phyloP scores from a whole-genome alignment of 2,113 vertebrate species.

The Ginglymostoma cirratum region DNA sequence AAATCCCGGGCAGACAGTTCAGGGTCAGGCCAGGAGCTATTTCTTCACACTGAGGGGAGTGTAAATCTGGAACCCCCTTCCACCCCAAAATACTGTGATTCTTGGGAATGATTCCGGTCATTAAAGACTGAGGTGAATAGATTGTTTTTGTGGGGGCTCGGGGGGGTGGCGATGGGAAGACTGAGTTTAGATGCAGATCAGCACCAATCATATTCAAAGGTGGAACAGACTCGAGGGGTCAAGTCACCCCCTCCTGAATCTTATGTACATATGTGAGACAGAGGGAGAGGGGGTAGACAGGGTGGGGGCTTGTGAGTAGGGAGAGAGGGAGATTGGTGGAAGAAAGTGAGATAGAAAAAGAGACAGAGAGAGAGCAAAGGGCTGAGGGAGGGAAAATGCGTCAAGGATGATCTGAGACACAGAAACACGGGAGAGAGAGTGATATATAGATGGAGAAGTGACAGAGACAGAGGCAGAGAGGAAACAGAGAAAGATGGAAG shows the following conservation, averaged over 20 bases:
- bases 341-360: background rate
- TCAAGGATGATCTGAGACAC: too few relatives aligned
- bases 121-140: background rate
- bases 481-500: too few relatives aligned
- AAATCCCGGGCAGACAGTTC: background rate
- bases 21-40: background rate
- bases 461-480: too few relatives aligned
- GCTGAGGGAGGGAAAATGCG: background rate
- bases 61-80: background rate
- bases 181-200: too few relatives aligned
- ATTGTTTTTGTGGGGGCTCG: background rate
- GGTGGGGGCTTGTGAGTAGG: too few relatives aligned
- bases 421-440: too few relatives aligned
- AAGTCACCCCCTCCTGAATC: background rate
- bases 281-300: too few relatives aligned
- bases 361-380: background rate
- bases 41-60: background rate
- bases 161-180: background rate
- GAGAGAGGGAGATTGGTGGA: background rate
- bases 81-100: background rate
- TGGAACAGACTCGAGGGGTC: background rate
- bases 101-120: background rate
- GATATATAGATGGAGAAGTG: too few relatives aligned
- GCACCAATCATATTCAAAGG: background rate
- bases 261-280: too few relatives aligned